phyloP scores from a whole-genome alignment of 1,140 invertebrate species.

The Geopemphigus sp. region DNA sequence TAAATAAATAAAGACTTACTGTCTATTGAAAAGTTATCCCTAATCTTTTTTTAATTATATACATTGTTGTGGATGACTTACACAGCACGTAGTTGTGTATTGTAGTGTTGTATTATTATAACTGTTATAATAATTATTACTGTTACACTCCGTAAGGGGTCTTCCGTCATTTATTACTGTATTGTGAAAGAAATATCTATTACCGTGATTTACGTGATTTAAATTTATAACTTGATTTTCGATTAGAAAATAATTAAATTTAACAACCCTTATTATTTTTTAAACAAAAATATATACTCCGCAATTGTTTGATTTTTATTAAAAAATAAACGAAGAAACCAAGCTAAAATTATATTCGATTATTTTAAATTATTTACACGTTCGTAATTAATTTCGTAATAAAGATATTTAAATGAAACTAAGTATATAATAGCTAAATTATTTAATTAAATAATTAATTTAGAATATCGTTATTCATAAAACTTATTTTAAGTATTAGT shows the following conservation, averaged over 20 bases:
- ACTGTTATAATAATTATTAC: conserved; percentile 8
- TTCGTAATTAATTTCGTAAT: too few species aligned
- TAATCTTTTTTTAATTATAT: background rate
- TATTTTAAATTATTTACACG: too few species aligned
- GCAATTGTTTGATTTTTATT: background rate
- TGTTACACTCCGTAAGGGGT: background rate
- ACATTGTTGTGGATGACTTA: background rate
- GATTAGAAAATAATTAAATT: conserved; percentile 27
- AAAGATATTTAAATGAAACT: too few species aligned
- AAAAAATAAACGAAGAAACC: background rate
- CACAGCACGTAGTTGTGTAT: background rate
- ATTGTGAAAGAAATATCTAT: background rate
- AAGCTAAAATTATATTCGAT: too few species aligned
- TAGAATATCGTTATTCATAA: too few species aligned
- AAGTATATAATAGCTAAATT: too few species aligned
- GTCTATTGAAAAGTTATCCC: too few species aligned
- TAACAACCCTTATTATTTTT: conserved; percentile 1
- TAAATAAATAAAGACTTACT: background rate
- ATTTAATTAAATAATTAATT: too few species aligned
- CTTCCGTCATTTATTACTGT: conserved; percentile 24
- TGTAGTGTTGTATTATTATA: background rate
- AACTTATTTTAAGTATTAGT: too few species aligned
- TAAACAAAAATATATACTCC: too few species aligned
- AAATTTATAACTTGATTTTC: background rate
- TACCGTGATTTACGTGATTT: conserved; percentile 26